Evolutionary conservation across 2,113 vertebrate species (phyloP).

Genomic region (Arenaria interpres): DNA sequence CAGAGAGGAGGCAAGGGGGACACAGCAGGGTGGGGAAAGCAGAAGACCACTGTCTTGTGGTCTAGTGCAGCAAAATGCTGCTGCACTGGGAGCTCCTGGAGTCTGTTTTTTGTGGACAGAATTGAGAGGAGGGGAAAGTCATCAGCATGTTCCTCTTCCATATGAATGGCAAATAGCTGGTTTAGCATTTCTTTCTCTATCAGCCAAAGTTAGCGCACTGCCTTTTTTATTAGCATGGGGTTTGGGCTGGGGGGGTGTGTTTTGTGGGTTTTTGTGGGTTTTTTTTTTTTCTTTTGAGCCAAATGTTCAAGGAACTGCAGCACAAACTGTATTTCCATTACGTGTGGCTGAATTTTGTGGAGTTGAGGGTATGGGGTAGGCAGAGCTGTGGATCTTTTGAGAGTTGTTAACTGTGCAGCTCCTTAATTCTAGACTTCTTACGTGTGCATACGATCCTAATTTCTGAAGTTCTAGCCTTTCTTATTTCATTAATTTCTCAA

Average conservation of each 20-base stretch:
- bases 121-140: not conserved
- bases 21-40: not conserved
- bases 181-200: not conserved
- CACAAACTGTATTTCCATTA: not conserved
- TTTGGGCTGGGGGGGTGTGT: not conserved
- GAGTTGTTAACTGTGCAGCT: not conserved
- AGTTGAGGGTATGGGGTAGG: not conserved
- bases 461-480: not conserved
- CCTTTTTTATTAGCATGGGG: not conserved
- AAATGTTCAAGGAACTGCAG: not conserved
- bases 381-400: not conserved
- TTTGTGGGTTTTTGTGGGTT: no score
- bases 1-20: not conserved
- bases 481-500: not conserved
- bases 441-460: not conserved
- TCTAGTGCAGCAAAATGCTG: not conserved
- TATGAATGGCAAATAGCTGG: not conserved
- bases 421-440: not conserved
- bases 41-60: not conserved
- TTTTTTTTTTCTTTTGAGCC: not conserved
- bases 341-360: not conserved
- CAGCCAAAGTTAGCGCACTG: not conserved
- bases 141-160: not conserved
- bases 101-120: not conserved
- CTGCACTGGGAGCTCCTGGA: not conserved